Percentiles rank a stretch among this genome's conserved stretches.
phyloP scores from a whole-genome alignment of 2,888 invertebrate genomes.

The Sphaerophoria rueppellii region DNA sequence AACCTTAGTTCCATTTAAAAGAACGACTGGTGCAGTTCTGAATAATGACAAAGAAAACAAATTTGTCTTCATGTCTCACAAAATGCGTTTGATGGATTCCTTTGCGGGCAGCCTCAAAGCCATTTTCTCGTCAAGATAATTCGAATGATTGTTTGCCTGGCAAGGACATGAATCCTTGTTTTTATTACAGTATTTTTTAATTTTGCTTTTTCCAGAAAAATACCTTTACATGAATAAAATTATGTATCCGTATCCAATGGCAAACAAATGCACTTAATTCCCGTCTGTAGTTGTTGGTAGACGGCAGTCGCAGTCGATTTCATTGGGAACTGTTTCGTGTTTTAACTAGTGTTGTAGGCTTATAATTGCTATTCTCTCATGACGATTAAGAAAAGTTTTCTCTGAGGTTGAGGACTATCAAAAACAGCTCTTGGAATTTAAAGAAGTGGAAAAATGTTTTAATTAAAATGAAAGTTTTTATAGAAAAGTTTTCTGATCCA shows the following conservation, averaged over 20 bases:
- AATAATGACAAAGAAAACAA: constrained; percentile 29
- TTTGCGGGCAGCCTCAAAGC: constrained; percentile 51
- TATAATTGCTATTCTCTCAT: constrained; percentile 19
- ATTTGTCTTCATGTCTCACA: constrained; percentile 43
- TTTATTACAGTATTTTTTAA: constrained; percentile 15
- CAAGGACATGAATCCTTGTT: constrained; percentile 58
- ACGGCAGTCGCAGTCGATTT: neutral
- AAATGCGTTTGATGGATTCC: constrained; percentile 57
- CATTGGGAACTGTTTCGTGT: neutral
- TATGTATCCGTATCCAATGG: neutral
- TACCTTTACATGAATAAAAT: constrained; percentile 12
- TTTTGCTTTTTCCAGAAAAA: neutral
- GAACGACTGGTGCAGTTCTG: no score
- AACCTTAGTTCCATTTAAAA: no score
- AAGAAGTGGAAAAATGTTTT: no score
- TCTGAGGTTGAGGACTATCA: no score
- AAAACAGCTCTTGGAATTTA: no score
- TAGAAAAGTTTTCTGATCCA: no score
- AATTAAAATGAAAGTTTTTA: no score
- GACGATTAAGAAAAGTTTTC: neutral
- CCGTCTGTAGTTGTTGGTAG: neutral
- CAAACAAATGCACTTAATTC: no score
- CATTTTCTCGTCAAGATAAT: constrained; percentile 31
- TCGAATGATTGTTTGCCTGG: constrained; percentile 43
- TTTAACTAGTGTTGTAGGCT: constrained; percentile 14